Percentiles rank a stretch among this genome's conserved stretches.
Evolutionary conservation across 2,797 vertebrate genomes (phyloP).

Genomic region (Rhinophrynus dorsalis): DNA sequence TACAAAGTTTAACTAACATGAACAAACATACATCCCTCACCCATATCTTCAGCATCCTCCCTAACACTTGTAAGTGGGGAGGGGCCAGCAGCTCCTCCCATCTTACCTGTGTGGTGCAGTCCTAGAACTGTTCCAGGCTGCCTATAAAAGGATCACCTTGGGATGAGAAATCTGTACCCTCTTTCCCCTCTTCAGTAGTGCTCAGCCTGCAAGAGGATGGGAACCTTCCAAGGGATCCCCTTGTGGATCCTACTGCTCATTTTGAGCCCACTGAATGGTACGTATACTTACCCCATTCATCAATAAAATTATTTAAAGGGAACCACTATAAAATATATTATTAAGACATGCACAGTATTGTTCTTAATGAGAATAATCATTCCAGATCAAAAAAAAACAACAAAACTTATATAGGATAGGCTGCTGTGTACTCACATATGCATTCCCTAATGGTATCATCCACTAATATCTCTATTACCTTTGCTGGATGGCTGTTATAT

Average conservation of each 20-base stretch:
- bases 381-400: too few species aligned
- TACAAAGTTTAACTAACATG: too few species aligned
- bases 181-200: constrained; percentile 14
- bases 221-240: constrained; percentile 34
- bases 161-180: constrained; percentile 1
- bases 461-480: too few species aligned
- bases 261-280: constrained; percentile 18
- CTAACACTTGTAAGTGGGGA: constrained; percentile 14
- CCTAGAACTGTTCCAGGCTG: constrained; percentile 1
- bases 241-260: constrained; percentile 37
- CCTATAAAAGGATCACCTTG: constrained; percentile 33
- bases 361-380: too few species aligned
- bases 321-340: neutral
- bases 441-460: too few species aligned
- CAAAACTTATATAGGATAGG: too few species aligned
- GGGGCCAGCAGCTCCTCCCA: constrained; percentile 25
- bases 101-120: constrained; percentile 41
- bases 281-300: neutral
- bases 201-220: constrained; percentile 26
- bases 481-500: too few species aligned
- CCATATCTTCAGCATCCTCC: constrained; percentile 28
- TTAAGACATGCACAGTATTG: neutral
- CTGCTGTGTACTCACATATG: too few species aligned
- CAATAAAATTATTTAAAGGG: neutral
- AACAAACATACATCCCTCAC: neutral